Evolutionary conservation across 2,888 invertebrate species (phyloP), one percentile per base, ranked within the genome.

Genomic region (Nymphalis c-album): DNA sequence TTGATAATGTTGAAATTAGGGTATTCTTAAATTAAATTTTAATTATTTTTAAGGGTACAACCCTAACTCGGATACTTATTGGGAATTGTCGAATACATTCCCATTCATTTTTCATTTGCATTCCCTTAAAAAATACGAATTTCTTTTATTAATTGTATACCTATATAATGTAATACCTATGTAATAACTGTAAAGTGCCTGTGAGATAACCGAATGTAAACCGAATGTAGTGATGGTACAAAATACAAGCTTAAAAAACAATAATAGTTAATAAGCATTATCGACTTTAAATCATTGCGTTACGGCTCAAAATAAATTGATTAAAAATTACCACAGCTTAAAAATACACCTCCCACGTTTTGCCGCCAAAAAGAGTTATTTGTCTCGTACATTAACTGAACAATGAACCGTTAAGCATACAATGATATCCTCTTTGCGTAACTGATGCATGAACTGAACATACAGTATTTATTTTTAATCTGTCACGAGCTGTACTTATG

Each of bases 351-450:
- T 78, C 84, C 81, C 83, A 86, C 85, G 80, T 85, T 81, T 78
- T 75, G 77, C 80, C 79, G 81, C 81, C 83, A 82, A 86, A 85
- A 80, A 83, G 84, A 78, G 78, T 83, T 86, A 87, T 88, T 89
- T 89, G 88, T 85, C 85, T 81, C 80, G 78, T 84, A 82, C 84
- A 80, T 85, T 86, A 84, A 82, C 79, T 78, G 77, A 85, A 87
- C 86, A 86, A 86, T 85, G 79, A 81, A 88, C 91, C 89, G 91
- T 91, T 91, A 89, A 83, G 78, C 77, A 81, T 75, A 86, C 85
- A 83, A 79, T 76, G 77, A 73, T 77, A 76, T 75, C 78, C 78
- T 71, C 72, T 76, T 76, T 76, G 71, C 74, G 74, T 74, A 76
- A 76, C 76, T 67, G 70, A 75, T 74, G 70, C 68, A 67, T 65